Evolutionary conservation across 23 tunicate genomes (phyloP).

Genomic region (Corella eumyota): DNA sequence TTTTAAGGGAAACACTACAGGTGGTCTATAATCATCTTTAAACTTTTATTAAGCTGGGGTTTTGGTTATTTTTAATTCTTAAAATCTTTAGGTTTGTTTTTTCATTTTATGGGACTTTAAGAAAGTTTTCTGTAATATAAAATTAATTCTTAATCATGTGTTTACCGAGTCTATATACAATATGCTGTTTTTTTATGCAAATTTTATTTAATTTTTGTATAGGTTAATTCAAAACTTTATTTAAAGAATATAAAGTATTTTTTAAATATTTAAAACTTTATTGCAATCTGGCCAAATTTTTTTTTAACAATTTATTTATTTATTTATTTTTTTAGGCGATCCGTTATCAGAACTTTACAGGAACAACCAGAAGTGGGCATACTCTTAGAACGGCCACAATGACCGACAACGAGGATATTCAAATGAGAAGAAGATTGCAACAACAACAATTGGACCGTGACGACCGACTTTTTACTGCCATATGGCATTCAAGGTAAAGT

Average conservation of each 20-base stretch:
- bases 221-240: background rate
- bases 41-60: background rate
- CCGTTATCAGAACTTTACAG: constrained; percentile 74
- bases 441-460: constrained; percentile 85
- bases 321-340: constrained; percentile 47
- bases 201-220: too few relatives aligned
- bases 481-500: constrained; percentile 95
- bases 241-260: background rate
- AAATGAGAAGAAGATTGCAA: constrained; percentile 78
- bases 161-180: too few relatives aligned
- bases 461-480: constrained; percentile 72
- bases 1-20: constrained; percentile 86
- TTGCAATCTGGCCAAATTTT: too few relatives aligned
- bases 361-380: constrained; percentile 87
- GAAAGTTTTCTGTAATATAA: too few relatives aligned
- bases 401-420: constrained; percentile 74
- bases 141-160: too few relatives aligned
- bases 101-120: too few relatives aligned
- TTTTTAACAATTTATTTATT: too few relatives aligned
- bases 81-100: background rate
- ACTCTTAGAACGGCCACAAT: constrained; percentile 71
- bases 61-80: background rate
- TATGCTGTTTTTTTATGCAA: too few relatives aligned
- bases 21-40: constrained; percentile 6
- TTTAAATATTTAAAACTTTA: background rate